Evolutionary conservation across 2,888 invertebrate genomes (phyloP).

Genomic region (Caenorhabditis macrosperma): DNA sequence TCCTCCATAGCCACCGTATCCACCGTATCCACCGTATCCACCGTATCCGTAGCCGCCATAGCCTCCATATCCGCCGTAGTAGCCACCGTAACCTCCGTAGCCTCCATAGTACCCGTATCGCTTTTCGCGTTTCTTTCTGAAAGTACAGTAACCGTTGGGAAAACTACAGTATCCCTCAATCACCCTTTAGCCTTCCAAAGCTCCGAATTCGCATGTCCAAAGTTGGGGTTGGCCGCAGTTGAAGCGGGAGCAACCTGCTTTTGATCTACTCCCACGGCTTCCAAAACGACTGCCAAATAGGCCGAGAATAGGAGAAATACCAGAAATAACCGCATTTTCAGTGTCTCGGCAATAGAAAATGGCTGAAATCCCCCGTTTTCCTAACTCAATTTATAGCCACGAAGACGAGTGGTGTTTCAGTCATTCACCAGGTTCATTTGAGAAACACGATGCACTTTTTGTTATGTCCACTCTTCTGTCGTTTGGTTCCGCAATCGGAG

Average conservation of each 20-base stretch:
- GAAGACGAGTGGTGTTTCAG: not conserved
- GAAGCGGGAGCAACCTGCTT: not conserved
- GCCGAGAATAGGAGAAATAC: not conserved
- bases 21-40: constrained; percentile 42
- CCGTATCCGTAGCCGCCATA: constrained; percentile 9
- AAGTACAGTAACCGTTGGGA: not conserved
- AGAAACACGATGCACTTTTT: too few relatives aligned
- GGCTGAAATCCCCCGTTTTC: not conserved
- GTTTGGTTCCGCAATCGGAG: not conserved
- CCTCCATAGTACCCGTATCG: constrained; percentile 28
- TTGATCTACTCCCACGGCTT: not conserved
- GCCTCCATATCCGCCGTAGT: constrained; percentile 18
- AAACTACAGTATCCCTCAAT: not conserved
- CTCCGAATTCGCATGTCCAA: constrained; percentile 33
- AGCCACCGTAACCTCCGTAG: constrained; percentile 19
- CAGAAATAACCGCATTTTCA: not conserved
- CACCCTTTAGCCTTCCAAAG: constrained; percentile 39
- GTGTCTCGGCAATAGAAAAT: not conserved
- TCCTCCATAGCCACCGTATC: constrained; percentile 25
- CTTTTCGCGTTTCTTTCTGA: constrained; percentile 36
- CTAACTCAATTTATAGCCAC: not conserved
- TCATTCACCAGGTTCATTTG: not conserved
- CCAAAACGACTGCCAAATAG: not conserved
- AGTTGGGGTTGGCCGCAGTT: constrained; percentile 20
- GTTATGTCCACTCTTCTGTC: not conserved